Conservation (phyloP, 2,797 vertebrate species). For the Propithecus deckenii region DNA sequence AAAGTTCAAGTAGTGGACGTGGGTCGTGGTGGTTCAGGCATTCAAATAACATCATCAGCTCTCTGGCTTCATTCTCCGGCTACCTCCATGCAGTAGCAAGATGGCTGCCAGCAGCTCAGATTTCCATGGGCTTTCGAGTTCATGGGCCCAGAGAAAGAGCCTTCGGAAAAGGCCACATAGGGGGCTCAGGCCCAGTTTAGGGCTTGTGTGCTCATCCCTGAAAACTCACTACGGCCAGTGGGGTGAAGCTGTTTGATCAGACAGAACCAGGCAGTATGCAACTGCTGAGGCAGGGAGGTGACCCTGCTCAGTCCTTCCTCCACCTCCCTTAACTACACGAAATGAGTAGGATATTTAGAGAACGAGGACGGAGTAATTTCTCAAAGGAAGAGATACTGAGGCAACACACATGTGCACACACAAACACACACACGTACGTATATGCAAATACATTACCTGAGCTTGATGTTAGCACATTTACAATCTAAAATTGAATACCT, state of each 20-base stretch:
- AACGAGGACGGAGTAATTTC: not conserved
- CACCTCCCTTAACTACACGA: not conserved
- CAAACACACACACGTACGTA: not conserved
- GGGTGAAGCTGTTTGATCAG: not conserved
- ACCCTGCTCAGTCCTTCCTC: not conserved
- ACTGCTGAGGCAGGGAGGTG: not conserved
- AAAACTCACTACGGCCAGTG: not conserved
- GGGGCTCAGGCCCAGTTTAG: not conserved
- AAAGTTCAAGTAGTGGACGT: not conserved
- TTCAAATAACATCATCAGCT: not conserved
- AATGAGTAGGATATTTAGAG: not conserved
- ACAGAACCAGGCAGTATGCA: not conserved
- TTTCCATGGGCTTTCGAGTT: not conserved
- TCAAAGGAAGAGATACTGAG: not conserved
- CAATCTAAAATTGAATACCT: not conserved
- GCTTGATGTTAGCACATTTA: not conserved
- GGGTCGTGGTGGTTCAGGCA: not conserved
- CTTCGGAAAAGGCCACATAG: not conserved
- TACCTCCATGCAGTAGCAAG: not conserved
- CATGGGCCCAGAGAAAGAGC: not conserved
- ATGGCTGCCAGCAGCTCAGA: not conserved
- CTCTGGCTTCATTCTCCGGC: not conserved
- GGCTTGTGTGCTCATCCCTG: not conserved
- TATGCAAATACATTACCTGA: rapidly evolving
- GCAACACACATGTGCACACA: not conserved